Conservation (phyloP, 2,797 vertebrate species). For the Acipenser transmontanus region DNA sequence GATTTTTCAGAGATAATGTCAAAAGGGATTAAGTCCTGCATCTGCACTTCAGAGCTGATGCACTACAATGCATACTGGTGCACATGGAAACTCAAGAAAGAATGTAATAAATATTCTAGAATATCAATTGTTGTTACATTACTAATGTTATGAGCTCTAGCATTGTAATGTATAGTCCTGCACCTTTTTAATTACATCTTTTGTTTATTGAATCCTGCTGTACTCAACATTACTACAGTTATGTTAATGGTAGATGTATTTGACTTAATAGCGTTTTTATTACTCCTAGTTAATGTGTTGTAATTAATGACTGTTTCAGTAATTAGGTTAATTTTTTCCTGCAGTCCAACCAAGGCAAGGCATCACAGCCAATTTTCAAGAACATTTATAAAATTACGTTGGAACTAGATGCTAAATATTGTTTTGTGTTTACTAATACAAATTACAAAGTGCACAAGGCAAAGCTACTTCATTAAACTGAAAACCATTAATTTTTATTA, state of each 20-base stretch:
- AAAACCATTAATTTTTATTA: too few species aligned
- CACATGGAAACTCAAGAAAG: too few species aligned
- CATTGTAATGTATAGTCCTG: conserved; percentile 57
- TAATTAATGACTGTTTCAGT: conserved; percentile 63
- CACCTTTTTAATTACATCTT: conserved; percentile 64
- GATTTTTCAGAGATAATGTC: too few species aligned
- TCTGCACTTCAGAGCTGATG: too few species aligned
- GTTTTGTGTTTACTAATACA: too few species aligned
- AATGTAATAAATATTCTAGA: too few species aligned
- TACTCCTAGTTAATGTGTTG: conserved; percentile 63
- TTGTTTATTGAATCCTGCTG: conserved; percentile 71
- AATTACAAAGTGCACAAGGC: too few species aligned
- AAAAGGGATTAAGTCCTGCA: too few species aligned
- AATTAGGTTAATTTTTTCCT: conserved; percentile 58
- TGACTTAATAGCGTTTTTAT: conserved; percentile 78
- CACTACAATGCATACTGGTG: too few species aligned
- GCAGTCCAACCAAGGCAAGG: conserved; percentile 59
- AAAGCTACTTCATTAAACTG: too few species aligned
- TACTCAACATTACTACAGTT: conserved; percentile 71
- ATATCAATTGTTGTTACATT: conserved; percentile 17
- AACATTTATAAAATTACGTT: conserved; percentile 51
- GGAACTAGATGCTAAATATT: too few species aligned
- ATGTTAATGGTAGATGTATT: conserved; percentile 77
- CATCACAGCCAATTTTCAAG: conserved; percentile 60
- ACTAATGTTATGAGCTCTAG: conserved; percentile 46